phyloP scores from a whole-genome alignment of 2,888 invertebrate genomes.

The Apamea crenata region DNA sequence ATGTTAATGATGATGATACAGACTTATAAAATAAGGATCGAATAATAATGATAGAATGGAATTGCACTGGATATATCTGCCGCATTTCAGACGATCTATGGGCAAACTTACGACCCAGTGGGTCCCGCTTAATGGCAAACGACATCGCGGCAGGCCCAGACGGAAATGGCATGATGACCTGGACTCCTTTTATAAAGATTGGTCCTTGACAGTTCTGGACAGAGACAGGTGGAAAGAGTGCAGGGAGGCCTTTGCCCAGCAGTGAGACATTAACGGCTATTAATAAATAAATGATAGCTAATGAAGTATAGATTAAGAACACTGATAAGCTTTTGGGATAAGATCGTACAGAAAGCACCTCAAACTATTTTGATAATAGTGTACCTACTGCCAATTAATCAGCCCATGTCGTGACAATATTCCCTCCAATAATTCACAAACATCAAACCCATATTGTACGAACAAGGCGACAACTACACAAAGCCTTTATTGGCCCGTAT shows the following conservation, averaged over 20 bases:
- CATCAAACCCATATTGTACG: slow-evolving; percentile 64
- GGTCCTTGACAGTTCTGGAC: not conserved
- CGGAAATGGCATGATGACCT: not conserved
- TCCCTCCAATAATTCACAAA: slow-evolving; percentile 55
- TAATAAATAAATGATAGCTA: not conserved
- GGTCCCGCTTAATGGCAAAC: not conserved
- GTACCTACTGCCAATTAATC: slow-evolving; percentile 33
- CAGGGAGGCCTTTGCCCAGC: not conserved
- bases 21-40: not conserved
- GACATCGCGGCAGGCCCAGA: not conserved
- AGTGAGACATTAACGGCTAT: not conserved
- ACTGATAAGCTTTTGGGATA: not conserved
- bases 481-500: slow-evolving; percentile 83
- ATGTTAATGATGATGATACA: slow-evolving; percentile 18
- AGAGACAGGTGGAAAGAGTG: not conserved
- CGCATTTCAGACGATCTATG: not conserved
- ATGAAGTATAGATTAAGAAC: not conserved
- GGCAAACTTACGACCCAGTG: not conserved
- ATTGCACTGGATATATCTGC: not conserved
- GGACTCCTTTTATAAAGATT: not conserved
- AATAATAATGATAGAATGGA: not conserved
- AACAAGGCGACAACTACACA: slow-evolving; percentile 80
- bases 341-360: not conserved
- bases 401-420: slow-evolving; percentile 53
- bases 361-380: slow-evolving; percentile 6